A percentile compares a stretch with the other conserved stretches of the same genome.
Conservation (phyloP, 2,797 vertebrate species). For the Enteromius anoplus region DNA sequence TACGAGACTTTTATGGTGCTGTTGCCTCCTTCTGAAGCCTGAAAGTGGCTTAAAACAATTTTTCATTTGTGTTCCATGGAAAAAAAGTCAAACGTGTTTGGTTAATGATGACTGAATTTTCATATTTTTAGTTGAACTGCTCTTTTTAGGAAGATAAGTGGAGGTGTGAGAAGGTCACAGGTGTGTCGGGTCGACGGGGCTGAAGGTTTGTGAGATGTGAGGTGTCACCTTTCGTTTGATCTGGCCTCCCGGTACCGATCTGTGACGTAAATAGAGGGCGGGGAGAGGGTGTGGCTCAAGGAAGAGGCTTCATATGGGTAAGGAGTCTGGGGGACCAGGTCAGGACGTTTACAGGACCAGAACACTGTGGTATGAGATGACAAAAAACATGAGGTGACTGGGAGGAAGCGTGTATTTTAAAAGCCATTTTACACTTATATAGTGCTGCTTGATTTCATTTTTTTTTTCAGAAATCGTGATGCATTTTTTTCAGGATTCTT, state of each 20-base stretch:
- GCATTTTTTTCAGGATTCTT: not conserved
- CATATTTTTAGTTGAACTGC: not conserved
- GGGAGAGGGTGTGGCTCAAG: conserved; percentile 75
- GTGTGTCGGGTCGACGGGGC: conserved; percentile 29
- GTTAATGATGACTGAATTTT: not conserved
- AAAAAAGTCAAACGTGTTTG: not conserved
- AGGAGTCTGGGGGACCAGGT: conserved; percentile 71
- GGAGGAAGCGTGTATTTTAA: not conserved
- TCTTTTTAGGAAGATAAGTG: not conserved
- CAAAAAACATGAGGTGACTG: not conserved
- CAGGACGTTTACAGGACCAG: conserved; percentile 69
- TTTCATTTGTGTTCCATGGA: not conserved
- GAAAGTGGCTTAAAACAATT: not conserved
- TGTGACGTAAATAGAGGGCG: conserved; percentile 71
- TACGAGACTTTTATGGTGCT: not conserved
- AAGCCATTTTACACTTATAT: too few species aligned
- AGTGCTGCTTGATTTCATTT: not conserved
- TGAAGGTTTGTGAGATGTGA: conserved; percentile 25
- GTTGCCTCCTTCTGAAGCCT: not conserved
- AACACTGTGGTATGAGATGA: conserved; percentile 64
- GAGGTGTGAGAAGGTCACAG: conserved; percentile 36
- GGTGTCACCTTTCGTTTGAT: conserved; percentile 52
- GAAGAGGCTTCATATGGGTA: conserved; percentile 75
- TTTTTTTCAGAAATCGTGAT: not conserved
- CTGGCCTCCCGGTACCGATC: conserved; percentile 51